Evolutionary conservation across 1,140 invertebrate genomes (phyloP), one percentile per base, ranked within the genome.

Genomic region (Hylaeus volcanicus): DNA sequence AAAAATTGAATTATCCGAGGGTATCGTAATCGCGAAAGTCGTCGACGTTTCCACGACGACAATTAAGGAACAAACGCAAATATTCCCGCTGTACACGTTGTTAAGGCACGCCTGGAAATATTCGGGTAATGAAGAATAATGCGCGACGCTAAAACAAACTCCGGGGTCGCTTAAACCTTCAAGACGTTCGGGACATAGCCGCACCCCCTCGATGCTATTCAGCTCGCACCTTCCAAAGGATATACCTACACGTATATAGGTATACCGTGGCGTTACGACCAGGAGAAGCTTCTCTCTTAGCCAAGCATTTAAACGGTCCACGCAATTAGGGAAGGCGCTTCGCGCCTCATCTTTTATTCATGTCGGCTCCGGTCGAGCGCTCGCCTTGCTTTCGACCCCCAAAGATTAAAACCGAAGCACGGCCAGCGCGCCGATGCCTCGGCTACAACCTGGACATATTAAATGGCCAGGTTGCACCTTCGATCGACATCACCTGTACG

Each of bases 281-380:
- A 75, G 69, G 61, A 86, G 86, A 81, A 86, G 87, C 81, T 70
- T 66, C 84, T 68, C 75, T 87, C 84, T 87, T 87, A 84, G 82
- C 69, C 86, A 69, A 74, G 85, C 82, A 79, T 87, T 87, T 91
- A 91, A 92, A 92, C 92, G 90, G 91, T 91, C 91, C 88, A 89
- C 89, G 90, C 92, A 92, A 92, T 93, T 92, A 93, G 90, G 89
- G 83, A 92, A 91, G 91, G 88, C 89, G 89, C 90, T 90, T 92
- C 89, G 88, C 84, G 86, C 80, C 88, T 92, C 91, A 92, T 92
- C 89, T 92, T 92, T 93, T 93, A 93, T 93, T 93, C 92, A 93
- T 92, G 82, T 76, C 69, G 74, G 53, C 76, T 69, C 53, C 64
- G 56, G 56, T 41, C 48, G 48, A 79, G 66, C 80, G 74, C 68